Conservation (phyloP, 2,888 invertebrate genomes). For the Andrena marginata region DNA sequence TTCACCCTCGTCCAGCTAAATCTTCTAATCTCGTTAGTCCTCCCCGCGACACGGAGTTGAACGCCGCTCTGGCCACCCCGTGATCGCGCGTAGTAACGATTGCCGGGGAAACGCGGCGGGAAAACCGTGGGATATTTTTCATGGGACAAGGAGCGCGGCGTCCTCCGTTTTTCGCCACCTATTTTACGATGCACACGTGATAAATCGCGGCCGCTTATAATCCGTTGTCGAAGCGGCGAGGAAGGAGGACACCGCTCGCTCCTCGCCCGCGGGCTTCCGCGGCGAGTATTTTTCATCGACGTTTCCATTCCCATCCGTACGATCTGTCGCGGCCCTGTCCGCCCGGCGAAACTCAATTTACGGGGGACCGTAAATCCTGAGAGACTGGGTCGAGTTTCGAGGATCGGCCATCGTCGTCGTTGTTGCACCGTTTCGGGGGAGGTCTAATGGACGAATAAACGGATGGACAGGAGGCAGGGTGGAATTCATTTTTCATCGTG, state of each 20-base stretch:
- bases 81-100: constrained; percentile 5
- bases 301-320: constrained; percentile 58
- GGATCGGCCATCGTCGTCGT: not conserved
- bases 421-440: constrained; percentile 15
- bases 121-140: constrained; percentile 22
- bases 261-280: not conserved
- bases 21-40: not conserved
- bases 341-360: constrained; percentile 60
- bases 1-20: too few species aligned
- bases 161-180: constrained; percentile 7
- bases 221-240: constrained; percentile 9
- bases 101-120: not conserved
- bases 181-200: constrained; percentile 20
- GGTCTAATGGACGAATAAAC: constrained; percentile 41
- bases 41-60: not conserved
- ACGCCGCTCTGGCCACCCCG: not conserved
- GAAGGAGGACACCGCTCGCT: constrained; percentile 18
- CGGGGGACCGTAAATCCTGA: constrained; percentile 63
- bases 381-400: not conserved
- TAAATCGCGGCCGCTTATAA: constrained; percentile 37
- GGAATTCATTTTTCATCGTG: constrained; percentile 30
- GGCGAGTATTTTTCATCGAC: constrained; percentile 58
- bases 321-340: constrained; percentile 53
- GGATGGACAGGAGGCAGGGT: not conserved
- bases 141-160: not conserved